Evolutionary conservation across 2,888 invertebrate genomes (phyloP), one percentile per base, ranked within the genome.

Genomic region (Chrysotoxum bicinctum): DNA sequence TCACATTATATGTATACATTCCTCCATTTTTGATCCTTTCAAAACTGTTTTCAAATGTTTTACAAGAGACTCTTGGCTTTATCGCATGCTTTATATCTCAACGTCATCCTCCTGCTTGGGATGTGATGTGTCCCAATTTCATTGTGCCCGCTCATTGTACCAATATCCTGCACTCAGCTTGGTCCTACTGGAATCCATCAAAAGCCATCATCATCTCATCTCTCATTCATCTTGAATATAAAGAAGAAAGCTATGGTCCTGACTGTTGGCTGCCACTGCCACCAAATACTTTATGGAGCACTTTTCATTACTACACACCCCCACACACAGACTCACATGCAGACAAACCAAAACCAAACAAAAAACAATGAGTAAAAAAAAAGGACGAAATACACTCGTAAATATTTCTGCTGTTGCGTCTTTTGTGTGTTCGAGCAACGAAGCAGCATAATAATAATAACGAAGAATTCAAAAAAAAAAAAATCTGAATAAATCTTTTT

Each of bases 131-230:
- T 69, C 81, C 85, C 81, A 81, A 73, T 81, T 85, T 69, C 62
- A 85, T 85, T 85, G 85, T 85, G 19, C 80, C 45, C 48, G 73
- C 73, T 62, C 80, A 77, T 85, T 80, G 85, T 76, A 76, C 77
- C 76, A 77, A 85, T 85, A 85, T 85, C 81, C 85, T 81, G 85
- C 81, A 77, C 81, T 85, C 85, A 85, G 52, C 50, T 48, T 40
- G 37, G 35, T 73, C 62, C 76, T 73, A 3, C 76, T 77, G 35
- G 81, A 73, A 77, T 85, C 85, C 81, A 81, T 85, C 81, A 85
- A 81, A 81, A 77, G 69, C 81, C 77, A 85, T 85, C 85, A 85
- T 26, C 26, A 26, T 26, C 26, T 81, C 73, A 62, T 56, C 40
- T 64, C 56, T 50, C 23, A 56, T 78, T 70, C 77, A 73, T 77